Conservation (phyloP, 1,140 invertebrate genomes). For the Coelopa frigida region DNA sequence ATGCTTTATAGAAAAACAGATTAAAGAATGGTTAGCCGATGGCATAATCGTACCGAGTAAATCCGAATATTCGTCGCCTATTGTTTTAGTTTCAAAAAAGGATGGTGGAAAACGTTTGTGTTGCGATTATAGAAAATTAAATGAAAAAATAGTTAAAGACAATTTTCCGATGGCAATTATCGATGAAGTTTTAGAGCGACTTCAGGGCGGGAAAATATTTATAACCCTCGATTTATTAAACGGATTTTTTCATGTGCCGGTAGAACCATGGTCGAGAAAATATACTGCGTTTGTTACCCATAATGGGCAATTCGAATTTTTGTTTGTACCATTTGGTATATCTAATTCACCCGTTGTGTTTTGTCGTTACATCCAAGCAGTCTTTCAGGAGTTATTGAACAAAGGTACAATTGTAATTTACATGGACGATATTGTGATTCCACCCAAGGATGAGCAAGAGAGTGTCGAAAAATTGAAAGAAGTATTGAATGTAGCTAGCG, state of each 20-base stretch:
- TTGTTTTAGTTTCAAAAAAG: slow-evolving; percentile 10
- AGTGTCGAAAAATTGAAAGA: background rate
- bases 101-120: slow-evolving; percentile 6
- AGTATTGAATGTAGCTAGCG: background rate
- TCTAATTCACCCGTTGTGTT: slow-evolving; percentile 43
- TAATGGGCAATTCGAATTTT: slow-evolving; percentile 44
- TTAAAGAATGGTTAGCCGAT: slow-evolving; percentile 21
- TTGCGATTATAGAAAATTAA: no score
- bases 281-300: slow-evolving; percentile 42
- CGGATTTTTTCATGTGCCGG: slow-evolving; percentile 34
- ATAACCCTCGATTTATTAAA: slow-evolving; percentile 46
- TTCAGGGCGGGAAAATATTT: slow-evolving; percentile 33
- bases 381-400: background rate
- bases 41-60: slow-evolving; percentile 21
- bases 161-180: slow-evolving; percentile 11
- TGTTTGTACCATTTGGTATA: slow-evolving; percentile 45
- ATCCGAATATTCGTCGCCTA: slow-evolving; percentile 16
- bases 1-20: no score
- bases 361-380: slow-evolving; percentile 22
- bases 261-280: slow-evolving; percentile 31
- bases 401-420: background rate
- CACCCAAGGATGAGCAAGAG: background rate
- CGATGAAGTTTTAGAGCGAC: slow-evolving; percentile 22
- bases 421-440: slow-evolving; percentile 7
- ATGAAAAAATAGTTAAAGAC: no score